Evolutionary conservation across 2,113 vertebrate species (phyloP).

Genomic region (sheep (Ovis aries)): DNA sequence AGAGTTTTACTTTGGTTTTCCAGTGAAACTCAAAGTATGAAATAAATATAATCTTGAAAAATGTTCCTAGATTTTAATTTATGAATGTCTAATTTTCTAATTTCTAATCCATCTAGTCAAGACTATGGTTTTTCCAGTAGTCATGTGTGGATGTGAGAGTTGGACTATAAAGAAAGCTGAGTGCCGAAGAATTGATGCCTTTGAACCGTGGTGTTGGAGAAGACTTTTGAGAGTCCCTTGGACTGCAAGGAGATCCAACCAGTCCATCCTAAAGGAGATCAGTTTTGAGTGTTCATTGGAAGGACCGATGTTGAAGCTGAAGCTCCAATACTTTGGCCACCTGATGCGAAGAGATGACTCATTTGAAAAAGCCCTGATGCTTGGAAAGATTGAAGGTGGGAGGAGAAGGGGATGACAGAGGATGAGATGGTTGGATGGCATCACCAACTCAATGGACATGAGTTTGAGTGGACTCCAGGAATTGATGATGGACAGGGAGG

Average conservation of each 20-base stretch:
- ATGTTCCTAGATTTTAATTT: background rate
- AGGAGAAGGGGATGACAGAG: background rate
- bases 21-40: background rate
- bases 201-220: background rate
- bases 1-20: background rate
- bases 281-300: background rate
- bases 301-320: background rate
- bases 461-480: background rate
- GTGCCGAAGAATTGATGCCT: accelerated
- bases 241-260: background rate
- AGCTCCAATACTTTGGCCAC: background rate
- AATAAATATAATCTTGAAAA: background rate
- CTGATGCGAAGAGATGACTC: background rate
- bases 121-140: background rate
- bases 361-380: background rate
- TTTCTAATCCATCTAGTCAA: background rate
- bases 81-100: background rate
- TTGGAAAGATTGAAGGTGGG: background rate
- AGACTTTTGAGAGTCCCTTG: background rate
- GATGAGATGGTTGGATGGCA: background rate
- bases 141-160: background rate
- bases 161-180: background rate
- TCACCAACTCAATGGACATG: background rate
- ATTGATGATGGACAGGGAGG: background rate
- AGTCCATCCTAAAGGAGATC: background rate